Percentiles rank a stretch among this genome's conserved stretches.
These are phyloP conservation scores for Meloe dianella DNA, from an alignment of 2,888 invertebrate genomes.

Conservation along the genomic window DNA sequence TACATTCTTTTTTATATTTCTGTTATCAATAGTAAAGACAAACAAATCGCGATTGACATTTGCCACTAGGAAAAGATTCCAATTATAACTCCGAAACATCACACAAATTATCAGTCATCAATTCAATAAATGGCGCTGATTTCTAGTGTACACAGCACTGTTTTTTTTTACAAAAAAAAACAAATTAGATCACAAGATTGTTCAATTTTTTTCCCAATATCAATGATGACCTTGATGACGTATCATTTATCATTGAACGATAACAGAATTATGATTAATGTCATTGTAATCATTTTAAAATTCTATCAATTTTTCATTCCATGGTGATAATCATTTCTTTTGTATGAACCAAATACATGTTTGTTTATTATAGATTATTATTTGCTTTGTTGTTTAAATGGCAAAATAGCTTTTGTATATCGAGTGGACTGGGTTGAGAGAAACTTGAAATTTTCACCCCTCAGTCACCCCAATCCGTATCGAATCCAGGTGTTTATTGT, in stretches of 20 bases:
- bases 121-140: too few species aligned
- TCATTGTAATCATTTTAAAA: slow-evolving; percentile 5
- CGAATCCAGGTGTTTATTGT: background rate
- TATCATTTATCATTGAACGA: slow-evolving; percentile 7
- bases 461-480: background rate
- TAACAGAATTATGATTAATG: slow-evolving; percentile 10
- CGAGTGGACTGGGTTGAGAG: too few species aligned
- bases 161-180: too few species aligned
- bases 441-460: background rate
- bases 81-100: too few species aligned
- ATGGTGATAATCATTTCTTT: background rate
- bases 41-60: too few species aligned
- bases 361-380: background rate
- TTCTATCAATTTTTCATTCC: background rate
- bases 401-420: too few species aligned
- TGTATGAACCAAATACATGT: background rate
- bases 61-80: too few species aligned
- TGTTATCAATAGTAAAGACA: too few species aligned
- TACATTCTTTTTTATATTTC: too few species aligned
- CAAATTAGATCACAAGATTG: background rate
- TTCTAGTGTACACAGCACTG: too few species aligned
- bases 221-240: background rate
- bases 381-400: background rate
- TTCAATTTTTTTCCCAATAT: background rate
- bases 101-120: too few species aligned